phyloP scores from a whole-genome alignment of 2,888 invertebrate species.

The Blera fallax region DNA sequence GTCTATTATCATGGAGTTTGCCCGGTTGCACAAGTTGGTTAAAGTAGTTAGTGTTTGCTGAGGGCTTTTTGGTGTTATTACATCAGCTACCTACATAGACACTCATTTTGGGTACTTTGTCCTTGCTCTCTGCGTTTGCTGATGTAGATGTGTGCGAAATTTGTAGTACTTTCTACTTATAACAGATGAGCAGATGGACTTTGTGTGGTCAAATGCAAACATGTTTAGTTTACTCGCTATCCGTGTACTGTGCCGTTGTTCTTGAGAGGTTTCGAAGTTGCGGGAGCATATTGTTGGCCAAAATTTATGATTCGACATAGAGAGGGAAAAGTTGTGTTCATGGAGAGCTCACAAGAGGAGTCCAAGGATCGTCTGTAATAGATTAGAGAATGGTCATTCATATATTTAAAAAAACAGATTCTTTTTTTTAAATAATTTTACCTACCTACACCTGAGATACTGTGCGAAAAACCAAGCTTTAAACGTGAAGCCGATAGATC shows the following conservation, averaged over 20 bases:
- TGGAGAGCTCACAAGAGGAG: neutral
- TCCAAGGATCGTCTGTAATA: neutral
- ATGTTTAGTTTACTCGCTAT: neutral
- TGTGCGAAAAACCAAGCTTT: no score
- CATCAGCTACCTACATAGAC: slow-evolving; percentile 4
- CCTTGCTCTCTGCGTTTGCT: neutral
- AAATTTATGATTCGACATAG: neutral
- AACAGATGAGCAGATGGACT: neutral
- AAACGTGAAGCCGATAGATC: no score
- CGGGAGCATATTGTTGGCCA: neutral
- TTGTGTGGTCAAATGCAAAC: slow-evolving; percentile 2
- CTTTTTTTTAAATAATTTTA: no score
- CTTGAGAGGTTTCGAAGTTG: neutral
- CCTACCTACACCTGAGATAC: no score
- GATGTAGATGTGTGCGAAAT: neutral
- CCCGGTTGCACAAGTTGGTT: slow-evolving; percentile 24
- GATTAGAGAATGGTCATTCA: neutral
- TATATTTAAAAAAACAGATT: no score
- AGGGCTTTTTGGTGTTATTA: slow-evolving; percentile 48
- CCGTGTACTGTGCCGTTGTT: neutral
- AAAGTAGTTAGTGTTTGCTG: slow-evolving; percentile 28
- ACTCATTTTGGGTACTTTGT: neutral
- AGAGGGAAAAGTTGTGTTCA: neutral
- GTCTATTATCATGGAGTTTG: slow-evolving; percentile 42
- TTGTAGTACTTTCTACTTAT: neutral